Evolutionary conservation across 2,888 invertebrate genomes (phyloP).

Genomic region (Ceriagrion tenellum): DNA sequence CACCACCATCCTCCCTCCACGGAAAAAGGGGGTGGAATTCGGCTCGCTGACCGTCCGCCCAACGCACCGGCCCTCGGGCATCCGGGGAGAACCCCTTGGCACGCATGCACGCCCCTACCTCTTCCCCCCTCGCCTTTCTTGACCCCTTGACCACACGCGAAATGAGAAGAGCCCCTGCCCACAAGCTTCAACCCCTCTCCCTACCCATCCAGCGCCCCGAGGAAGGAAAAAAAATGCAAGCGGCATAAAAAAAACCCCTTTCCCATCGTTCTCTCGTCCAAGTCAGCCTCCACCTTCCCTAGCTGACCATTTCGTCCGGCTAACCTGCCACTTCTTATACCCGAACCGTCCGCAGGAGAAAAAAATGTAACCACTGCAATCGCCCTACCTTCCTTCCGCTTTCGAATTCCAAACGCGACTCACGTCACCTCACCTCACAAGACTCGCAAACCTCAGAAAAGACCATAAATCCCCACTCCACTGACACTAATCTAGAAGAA

Average conservation of each 20-base stretch:
- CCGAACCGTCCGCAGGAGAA: not conserved
- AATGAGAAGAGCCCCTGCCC: conserved; percentile 24
- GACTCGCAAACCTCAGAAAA: too few species aligned
- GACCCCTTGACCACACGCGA: conserved; percentile 63
- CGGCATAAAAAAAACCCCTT: not conserved
- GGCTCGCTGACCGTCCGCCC: not conserved
- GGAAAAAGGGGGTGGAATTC: not conserved
- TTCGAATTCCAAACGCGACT: conserved; percentile 21
- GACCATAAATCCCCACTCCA: too few species aligned
- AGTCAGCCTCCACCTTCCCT: not conserved
- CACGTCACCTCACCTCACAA: not conserved
- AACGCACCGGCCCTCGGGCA: not conserved
- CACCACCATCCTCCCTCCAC: conserved; percentile 2
- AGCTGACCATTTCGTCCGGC: conserved; percentile 9
- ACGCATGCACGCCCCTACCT: not conserved
- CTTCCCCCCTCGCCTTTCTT: not conserved
- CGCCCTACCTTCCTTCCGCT: conserved; percentile 22
- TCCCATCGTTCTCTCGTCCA: not conserved
- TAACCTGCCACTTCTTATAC: conserved; percentile 6
- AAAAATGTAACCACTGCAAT: not conserved
- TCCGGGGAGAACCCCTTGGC: not conserved
- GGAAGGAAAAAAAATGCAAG: not conserved
- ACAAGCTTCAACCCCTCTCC: not conserved
- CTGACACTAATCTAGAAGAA: too few species aligned
- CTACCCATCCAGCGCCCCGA: not conserved